phyloP scores from a whole-genome alignment of 2,113 vertebrate genomes.

The Aegypius monachus region DNA sequence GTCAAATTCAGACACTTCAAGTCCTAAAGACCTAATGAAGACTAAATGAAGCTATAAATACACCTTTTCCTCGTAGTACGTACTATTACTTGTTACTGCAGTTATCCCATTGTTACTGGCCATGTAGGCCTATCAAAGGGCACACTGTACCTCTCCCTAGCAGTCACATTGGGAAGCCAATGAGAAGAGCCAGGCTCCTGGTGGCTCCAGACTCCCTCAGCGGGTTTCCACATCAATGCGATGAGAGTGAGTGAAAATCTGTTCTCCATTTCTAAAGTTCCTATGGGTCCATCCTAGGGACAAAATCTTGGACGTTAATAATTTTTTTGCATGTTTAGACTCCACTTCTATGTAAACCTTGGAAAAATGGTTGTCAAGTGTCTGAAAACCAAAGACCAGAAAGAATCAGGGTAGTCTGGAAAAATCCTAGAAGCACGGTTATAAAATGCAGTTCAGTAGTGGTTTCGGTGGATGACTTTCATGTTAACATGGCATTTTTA shows the following conservation, averaged over 20 bases:
- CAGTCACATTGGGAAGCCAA: background rate
- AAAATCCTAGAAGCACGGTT: background rate
- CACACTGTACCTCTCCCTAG: background rate
- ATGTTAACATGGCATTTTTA: background rate
- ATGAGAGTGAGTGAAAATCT: background rate
- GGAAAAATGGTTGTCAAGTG: background rate
- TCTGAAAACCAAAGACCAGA: background rate
- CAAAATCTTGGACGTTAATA: background rate
- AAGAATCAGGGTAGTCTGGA: background rate
- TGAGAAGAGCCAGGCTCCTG: background rate
- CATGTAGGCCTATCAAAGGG: background rate
- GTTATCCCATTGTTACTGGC: background rate
- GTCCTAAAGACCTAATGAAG: background rate
- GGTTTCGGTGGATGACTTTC: background rate
- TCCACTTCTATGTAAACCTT: background rate
- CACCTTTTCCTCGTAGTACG: background rate
- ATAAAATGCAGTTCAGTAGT: background rate
- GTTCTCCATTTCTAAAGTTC: background rate
- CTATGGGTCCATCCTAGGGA: background rate
- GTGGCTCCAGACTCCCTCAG: background rate
- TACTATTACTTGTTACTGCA: background rate
- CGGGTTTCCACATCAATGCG: background rate
- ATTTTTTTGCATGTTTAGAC: background rate
- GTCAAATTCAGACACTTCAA: background rate
- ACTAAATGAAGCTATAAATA: background rate